Base-by-base conservation (phyloP, 1,140 invertebrate genomes). In the Tetranychus cinnabarinus region DNA sequence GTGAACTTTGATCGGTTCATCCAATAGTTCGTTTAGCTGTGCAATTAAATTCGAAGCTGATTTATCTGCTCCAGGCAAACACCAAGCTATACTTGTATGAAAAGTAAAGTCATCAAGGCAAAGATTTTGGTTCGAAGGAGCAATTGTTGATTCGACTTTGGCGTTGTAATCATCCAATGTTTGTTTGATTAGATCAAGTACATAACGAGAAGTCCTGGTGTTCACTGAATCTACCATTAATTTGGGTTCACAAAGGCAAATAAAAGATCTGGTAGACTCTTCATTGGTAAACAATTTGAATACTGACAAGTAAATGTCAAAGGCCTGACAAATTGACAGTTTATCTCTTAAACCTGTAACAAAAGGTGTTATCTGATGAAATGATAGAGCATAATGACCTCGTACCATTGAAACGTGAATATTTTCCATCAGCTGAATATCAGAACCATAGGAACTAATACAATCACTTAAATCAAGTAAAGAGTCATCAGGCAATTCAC, bases 401-500 rank as follows among this genome's bases (percentile, higher is more conserved):
- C 50, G 12, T n/a, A 52, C n/a, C 5, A 52, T 8, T 31, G 50
- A 52, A 31, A 52, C n/a, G 23, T 52, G 50, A 52, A 52, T 52
- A 7, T 33, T 23, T n/a, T 52, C 50, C 0, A 52, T 4, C 23
- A 52, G 50, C 12, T 52, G 13, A 4, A 52, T 52, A 31, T 33
- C n/a, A 23, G 12, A 2, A 23, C 39, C 39, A 42, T 2, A 31
- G n/a, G 13, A 12, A 0, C 13, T 7, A 6, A 52, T 52, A 31
- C 8, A 52, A 52, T 52, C 50, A n/a, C 7, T 31, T 1, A 52
- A 6, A 23, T 52, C 13, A 6, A 31, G 2, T 8, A 52, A 8
- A 8, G 50, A 13, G 23, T 52, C 13, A 52, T 8, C 2, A 52
- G 5, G 5, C 13, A 52, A 12, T 65, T 80, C 76, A 61, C 84